A percentile compares a stretch with the other conserved stretches of the same genome.
phyloP scores from a whole-genome alignment of 2,888 invertebrate species.

The Silvanus unidentatus region DNA sequence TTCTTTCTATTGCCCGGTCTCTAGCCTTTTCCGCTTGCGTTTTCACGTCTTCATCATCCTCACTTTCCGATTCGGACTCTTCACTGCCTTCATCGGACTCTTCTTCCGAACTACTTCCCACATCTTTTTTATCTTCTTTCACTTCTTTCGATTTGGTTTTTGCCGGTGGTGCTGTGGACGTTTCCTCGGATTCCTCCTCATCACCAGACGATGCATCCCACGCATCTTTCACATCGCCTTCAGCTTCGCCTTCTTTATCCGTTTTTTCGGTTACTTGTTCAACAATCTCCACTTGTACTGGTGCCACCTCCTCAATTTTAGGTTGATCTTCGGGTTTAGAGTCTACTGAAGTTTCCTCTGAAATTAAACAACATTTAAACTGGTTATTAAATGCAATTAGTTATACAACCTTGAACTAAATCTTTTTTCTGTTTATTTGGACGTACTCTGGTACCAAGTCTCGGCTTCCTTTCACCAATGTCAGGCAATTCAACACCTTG shows the following conservation, averaged over 20 bases:
- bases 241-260: constrained; percentile 35
- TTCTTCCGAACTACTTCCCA: constrained; percentile 36
- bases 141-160: constrained; percentile 13
- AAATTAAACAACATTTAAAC: background rate
- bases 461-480: constrained; percentile 55
- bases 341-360: constrained; percentile 20
- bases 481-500: constrained; percentile 80
- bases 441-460: constrained; percentile 70
- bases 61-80: constrained; percentile 52
- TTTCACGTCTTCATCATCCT: constrained; percentile 60
- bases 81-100: constrained; percentile 41
- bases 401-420: constrained; percentile 36
- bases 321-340: constrained; percentile 21
- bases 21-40: constrained; percentile 71
- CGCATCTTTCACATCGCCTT: constrained; percentile 68
- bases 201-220: constrained; percentile 65
- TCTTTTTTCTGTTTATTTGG: constrained; percentile 62
- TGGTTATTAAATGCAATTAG: too few species aligned
- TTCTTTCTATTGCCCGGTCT: constrained; percentile 65
- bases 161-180: constrained; percentile 11
- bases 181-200: constrained; percentile 51
- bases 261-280: too few species aligned
- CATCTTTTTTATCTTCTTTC: constrained; percentile 31
- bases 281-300: constrained; percentile 35
- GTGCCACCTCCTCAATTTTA: constrained; percentile 19